These are phyloP conservation scores for Chaetorhynchus papuensis DNA, from an alignment of 2,113 vertebrate genomes.

Conservation along the genomic window DNA sequence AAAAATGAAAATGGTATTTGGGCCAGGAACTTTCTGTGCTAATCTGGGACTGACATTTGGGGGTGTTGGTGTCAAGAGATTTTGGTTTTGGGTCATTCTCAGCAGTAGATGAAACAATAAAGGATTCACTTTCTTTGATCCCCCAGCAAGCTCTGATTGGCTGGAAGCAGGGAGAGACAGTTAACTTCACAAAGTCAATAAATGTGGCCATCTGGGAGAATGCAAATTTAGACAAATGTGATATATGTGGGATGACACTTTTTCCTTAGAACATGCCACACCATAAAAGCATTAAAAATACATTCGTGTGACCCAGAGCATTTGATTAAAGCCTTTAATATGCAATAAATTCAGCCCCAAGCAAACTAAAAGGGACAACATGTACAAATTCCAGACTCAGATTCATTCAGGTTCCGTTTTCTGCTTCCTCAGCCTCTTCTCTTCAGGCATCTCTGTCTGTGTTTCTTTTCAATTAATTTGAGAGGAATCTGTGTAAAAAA, in stretches of 20 bases:
- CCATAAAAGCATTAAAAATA: conserved; percentile 29
- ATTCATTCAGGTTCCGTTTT: conserved; percentile 26
- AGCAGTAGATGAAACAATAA: conserved; percentile 16
- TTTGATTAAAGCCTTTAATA: conserved; percentile 42
- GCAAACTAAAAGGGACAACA: neutral
- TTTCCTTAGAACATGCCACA: conserved; percentile 48
- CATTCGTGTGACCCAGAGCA: conserved; percentile 14
- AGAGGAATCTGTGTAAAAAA: neutral
- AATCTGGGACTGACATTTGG: neutral
- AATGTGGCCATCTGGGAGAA: conserved; percentile 29
- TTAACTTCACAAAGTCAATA: conserved; percentile 22
- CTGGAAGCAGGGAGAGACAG: neutral
- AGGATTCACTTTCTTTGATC: neutral
- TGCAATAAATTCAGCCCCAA: conserved; percentile 20
- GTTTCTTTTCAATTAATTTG: neutral
- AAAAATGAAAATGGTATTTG: neutral
- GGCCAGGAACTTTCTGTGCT: neutral
- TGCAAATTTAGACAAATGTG: conserved; percentile 43
- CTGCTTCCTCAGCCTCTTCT: neutral
- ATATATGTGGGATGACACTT: conserved; percentile 21
- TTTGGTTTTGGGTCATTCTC: conserved; percentile 22
- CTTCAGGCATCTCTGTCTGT: neutral
- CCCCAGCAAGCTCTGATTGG: neutral
- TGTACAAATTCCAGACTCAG: neutral
- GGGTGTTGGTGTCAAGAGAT: neutral